Conservation (phyloP, 2,113 vertebrate genomes). For the Daubentonia madagascariensis region DNA sequence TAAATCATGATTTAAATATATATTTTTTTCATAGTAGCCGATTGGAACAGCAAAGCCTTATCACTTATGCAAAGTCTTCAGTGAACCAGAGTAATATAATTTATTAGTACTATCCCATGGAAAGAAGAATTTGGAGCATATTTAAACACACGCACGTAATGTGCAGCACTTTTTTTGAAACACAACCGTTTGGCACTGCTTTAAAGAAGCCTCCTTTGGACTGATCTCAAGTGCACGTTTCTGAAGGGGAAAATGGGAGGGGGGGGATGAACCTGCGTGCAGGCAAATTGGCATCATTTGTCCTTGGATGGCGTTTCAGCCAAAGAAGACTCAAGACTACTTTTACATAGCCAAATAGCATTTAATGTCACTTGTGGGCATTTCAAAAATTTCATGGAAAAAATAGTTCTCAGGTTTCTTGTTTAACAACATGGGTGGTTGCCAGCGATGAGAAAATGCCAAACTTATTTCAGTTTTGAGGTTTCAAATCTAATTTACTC, state of each 20-base stretch:
- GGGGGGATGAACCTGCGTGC: neutral
- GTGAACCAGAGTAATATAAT: neutral
- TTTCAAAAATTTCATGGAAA: constrained; percentile 52
- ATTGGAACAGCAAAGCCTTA: neutral
- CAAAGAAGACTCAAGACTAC: neutral
- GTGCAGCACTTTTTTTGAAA: neutral
- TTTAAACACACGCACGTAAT: neutral
- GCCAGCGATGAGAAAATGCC: constrained; percentile 30
- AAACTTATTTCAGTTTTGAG: constrained; percentile 56
- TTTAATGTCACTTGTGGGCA: constrained; percentile 41
- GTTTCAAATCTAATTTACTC: constrained; percentile 55
- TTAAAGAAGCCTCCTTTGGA: neutral
- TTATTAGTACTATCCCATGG: neutral
- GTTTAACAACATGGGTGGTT: constrained; percentile 48
- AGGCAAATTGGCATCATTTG: neutral
- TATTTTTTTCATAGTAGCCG: neutral
- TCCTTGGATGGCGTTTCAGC: neutral
- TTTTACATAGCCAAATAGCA: constrained; percentile 17
- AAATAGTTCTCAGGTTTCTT: constrained; percentile 48
- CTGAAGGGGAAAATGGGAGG: neutral
- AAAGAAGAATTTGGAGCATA: neutral
- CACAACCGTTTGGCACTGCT: neutral
- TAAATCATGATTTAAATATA: neutral
- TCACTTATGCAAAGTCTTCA: neutral
- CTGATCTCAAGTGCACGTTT: neutral